These are phyloP conservation scores for Pipa parva DNA, from an alignment of 2,113 vertebrate species.

Conservation along the genomic window DNA sequence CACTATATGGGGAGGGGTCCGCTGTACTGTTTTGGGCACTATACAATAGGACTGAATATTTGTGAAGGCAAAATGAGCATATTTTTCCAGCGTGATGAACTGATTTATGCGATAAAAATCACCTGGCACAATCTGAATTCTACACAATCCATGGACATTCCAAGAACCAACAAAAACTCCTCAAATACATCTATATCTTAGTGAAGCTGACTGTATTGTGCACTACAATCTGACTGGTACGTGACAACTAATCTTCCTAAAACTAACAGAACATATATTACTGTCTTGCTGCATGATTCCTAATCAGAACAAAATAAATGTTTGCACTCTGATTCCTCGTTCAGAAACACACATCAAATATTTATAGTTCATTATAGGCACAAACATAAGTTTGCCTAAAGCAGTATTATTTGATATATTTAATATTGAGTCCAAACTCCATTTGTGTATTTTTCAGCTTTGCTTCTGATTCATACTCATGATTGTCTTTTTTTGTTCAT, in stretches of 20 bases:
- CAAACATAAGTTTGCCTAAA: conserved; percentile 11
- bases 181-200: not conserved
- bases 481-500: not conserved
- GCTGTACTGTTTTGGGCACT: no score
- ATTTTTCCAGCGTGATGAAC: no score
- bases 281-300: not conserved
- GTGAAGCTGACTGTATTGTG: not conserved
- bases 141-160: not conserved
- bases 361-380: conserved; percentile 19
- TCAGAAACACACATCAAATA: not conserved
- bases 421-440: not conserved
- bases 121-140: not conserved
- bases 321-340: not conserved
- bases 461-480: no score
- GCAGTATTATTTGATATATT: conserved; percentile 8
- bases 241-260: not conserved
- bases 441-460: not conserved
- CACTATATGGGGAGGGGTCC: no score
- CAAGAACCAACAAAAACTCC: not conserved
- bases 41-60: no score
- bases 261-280: not conserved
- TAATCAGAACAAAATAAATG: not conserved
- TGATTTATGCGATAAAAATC: no score
- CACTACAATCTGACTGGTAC: conserved; percentile 15
- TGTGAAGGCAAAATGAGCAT: no score